Evolutionary conservation across 2,888 invertebrate genomes (phyloP).

Genomic region (Tuta absoluta): DNA sequence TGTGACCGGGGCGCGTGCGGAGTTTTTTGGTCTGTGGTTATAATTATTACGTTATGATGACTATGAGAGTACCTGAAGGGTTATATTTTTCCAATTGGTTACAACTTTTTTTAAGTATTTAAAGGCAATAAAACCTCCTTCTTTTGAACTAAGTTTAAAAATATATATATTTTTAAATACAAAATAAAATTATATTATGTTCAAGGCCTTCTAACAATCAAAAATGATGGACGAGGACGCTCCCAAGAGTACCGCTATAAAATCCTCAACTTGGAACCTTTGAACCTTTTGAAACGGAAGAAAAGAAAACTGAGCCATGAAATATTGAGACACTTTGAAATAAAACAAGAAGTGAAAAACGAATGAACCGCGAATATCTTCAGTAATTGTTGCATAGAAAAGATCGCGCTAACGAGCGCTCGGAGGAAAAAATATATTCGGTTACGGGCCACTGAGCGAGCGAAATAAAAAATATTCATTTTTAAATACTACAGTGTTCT

Average conservation of each 20-base stretch:
- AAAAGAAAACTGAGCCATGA: constrained; percentile 20
- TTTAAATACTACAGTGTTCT: too few species aligned
- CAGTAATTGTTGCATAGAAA: constrained; percentile 63
- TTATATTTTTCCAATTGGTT: too few species aligned
- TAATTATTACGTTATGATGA: too few species aligned
- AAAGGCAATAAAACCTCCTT: too few species aligned
- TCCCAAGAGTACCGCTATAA: neutral
- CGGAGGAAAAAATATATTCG: constrained; percentile 42
- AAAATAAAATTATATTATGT: too few species aligned
- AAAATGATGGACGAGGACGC: neutral
- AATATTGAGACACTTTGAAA: constrained; percentile 14
- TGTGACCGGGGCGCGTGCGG: too few species aligned
- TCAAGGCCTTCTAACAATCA: neutral
- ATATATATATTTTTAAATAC: too few species aligned
- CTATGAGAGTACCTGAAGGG: too few species aligned
- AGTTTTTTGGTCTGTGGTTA: too few species aligned
- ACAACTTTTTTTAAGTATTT: too few species aligned
- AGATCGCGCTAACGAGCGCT: constrained; percentile 60
- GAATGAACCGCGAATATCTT: constrained; percentile 55
- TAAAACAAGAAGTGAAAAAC: constrained; percentile 38
- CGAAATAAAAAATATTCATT: constrained; percentile 19
- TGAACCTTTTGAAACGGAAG: constrained; percentile 4
- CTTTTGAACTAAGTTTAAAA: too few species aligned
- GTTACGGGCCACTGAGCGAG: constrained; percentile 29
- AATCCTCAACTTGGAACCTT: neutral